Conservation (phyloP, 1,140 invertebrate species). For the Halesus radiatus region DNA sequence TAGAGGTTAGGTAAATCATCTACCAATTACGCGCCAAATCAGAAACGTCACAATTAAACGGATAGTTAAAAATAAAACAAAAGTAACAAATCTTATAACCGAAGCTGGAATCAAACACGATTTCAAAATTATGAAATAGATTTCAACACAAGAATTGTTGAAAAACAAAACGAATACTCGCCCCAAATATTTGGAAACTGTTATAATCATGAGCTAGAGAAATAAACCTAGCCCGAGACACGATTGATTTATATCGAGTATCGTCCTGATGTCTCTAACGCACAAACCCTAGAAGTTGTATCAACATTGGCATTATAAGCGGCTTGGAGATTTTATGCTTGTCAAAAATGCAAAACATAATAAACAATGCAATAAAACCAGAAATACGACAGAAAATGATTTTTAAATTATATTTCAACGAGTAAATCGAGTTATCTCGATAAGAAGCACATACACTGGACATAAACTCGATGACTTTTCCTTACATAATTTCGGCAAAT, state of each 20-base stretch:
- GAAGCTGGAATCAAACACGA: too few relatives aligned
- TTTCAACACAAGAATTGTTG: too few relatives aligned
- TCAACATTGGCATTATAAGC: conserved; percentile 36
- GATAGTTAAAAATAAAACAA: background rate
- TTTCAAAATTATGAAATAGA: too few relatives aligned
- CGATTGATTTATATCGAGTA: too few relatives aligned
- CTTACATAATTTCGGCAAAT: conserved; percentile 49
- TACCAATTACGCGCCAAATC: conserved; percentile 29
- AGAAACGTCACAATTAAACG: background rate
- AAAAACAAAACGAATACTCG: too few relatives aligned
- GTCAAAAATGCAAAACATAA: conserved; percentile 40
- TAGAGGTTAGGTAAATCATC: conserved; percentile 26
- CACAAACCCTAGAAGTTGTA: background rate
- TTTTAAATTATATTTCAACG: background rate
- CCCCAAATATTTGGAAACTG: too few relatives aligned
- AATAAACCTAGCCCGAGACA: too few relatives aligned
- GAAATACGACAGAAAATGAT: background rate
- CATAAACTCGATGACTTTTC: conserved; percentile 11
- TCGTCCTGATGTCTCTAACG: background rate
- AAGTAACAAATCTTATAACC: too few relatives aligned
- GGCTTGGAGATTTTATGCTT: conserved; percentile 21
- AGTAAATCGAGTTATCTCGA: background rate
- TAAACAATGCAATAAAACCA: conserved; percentile 9
- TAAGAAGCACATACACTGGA: background rate
- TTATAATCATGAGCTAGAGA: too few relatives aligned